Conservation (phyloP, 2,113 vertebrate species). For the Protobothrops flavoviridis region DNA sequence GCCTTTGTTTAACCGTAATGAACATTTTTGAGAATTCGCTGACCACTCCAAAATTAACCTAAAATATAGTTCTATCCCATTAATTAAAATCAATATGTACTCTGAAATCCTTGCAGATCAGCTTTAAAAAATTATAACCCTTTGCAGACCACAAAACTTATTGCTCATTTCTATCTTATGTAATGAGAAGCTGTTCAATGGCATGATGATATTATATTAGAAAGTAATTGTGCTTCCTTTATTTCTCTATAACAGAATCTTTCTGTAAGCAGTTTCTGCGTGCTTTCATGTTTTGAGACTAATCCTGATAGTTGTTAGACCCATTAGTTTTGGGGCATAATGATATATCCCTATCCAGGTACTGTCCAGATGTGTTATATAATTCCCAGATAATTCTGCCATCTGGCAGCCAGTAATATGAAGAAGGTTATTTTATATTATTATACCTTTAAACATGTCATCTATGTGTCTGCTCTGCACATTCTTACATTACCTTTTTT, state of each 20-base stretch:
- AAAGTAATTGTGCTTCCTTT: neutral
- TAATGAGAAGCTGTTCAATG: neutral
- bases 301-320: neutral
- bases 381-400: neutral
- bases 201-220: neutral
- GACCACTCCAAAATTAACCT: neutral
- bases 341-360: neutral
- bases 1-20: neutral
- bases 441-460: neutral
- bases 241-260: neutral
- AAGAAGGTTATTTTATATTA: neutral
- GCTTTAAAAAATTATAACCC: neutral
- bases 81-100: neutral
- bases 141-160: neutral
- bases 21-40: neutral
- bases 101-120: neutral
- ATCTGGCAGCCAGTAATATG: neutral
- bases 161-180: neutral
- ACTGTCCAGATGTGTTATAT: neutral
- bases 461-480: neutral
- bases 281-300: neutral
- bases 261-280: neutral
- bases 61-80: neutral
- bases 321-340: neutral
- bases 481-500: neutral